Conservation (phyloP, 2,888 invertebrate species). For the Tortrix viridana region DNA sequence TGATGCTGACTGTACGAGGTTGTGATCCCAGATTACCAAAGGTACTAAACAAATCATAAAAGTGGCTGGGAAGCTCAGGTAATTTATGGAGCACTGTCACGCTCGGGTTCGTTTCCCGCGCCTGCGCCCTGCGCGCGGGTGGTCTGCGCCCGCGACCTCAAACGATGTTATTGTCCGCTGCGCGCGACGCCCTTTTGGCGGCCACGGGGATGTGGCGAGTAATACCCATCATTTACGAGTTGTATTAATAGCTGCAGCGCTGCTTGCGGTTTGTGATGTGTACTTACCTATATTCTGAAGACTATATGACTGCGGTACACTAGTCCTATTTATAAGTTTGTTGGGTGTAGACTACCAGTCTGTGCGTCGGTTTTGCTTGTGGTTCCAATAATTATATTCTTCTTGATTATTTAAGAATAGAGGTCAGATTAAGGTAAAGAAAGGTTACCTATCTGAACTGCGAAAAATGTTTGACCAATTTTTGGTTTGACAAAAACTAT, state of each 20-base stretch:
- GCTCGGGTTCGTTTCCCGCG: conserved; percentile 5
- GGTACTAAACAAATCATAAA: too few relatives aligned
- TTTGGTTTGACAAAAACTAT: too few relatives aligned
- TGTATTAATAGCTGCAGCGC: conserved; percentile 11
- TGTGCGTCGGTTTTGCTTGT: too few relatives aligned
- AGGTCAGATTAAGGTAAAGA: too few relatives aligned
- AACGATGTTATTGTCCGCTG: background rate
- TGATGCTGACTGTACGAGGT: too few relatives aligned
- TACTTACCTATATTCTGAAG: background rate
- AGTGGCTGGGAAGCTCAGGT: background rate
- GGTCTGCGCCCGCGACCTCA: conserved; percentile 31
- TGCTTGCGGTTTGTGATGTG: background rate
- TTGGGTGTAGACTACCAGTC: too few relatives aligned
- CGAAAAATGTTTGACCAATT: too few relatives aligned
- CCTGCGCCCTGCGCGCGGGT: conserved; percentile 21
- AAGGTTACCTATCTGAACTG: too few relatives aligned
- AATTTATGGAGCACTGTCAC: background rate
- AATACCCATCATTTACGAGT: conserved; percentile 13
- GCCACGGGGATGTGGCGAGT: conserved; percentile 22
- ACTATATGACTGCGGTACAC: background rate
- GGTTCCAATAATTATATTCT: too few relatives aligned
- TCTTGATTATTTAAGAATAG: too few relatives aligned
- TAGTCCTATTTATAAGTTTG: too few relatives aligned
- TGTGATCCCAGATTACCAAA: too few relatives aligned
- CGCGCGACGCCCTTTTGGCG: conserved; percentile 7